Conservation (phyloP, 1,140 invertebrate genomes). For the Heterodera schachtii region DNA sequence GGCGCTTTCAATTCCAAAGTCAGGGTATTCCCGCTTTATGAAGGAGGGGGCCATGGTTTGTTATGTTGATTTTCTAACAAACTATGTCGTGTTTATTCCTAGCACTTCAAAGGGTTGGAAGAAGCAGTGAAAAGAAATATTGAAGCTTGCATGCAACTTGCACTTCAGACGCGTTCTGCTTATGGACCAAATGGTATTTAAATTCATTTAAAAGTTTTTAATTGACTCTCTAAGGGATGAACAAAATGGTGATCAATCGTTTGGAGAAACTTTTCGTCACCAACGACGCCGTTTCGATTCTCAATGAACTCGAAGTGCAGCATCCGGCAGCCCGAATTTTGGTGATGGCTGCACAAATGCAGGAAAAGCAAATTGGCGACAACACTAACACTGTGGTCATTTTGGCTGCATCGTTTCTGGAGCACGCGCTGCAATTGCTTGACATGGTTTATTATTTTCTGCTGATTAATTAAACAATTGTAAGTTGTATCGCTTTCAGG, state of each 20-base stretch:
- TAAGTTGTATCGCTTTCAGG: constrained; percentile 69
- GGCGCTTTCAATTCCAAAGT: constrained; percentile 63
- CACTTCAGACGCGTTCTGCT: constrained; percentile 85
- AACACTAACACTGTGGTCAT: constrained; percentile 98
- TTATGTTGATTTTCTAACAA: background rate
- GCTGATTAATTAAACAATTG: too few relatives aligned
- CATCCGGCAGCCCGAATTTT: constrained; percentile 98
- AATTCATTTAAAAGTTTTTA: constrained; percentile 31
- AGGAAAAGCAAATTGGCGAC: constrained; percentile 97
- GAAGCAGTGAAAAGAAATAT: constrained; percentile 96
- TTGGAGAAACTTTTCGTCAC: constrained; percentile 98
- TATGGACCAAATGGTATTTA: constrained; percentile 83
- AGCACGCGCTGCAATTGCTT: constrained; percentile 86
- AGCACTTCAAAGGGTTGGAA: constrained; percentile 93
- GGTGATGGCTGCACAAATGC: constrained; percentile 92
- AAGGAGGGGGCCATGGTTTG: constrained; percentile 63
- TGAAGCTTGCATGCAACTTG: constrained; percentile 89
- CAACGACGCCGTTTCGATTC: constrained; percentile 96
- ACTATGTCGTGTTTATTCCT: constrained; percentile 47
- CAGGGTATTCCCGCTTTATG: constrained; percentile 64
- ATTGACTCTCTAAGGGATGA: constrained; percentile 79
- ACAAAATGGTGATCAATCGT: constrained; percentile 99
- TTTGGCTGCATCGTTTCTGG: constrained; percentile 85
- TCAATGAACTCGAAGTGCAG: constrained; percentile 90
- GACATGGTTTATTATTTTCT: constrained; percentile 72